Evolutionary conservation across 2,888 invertebrate species (phyloP).

Genomic region (Dolichomitus sp.): DNA sequence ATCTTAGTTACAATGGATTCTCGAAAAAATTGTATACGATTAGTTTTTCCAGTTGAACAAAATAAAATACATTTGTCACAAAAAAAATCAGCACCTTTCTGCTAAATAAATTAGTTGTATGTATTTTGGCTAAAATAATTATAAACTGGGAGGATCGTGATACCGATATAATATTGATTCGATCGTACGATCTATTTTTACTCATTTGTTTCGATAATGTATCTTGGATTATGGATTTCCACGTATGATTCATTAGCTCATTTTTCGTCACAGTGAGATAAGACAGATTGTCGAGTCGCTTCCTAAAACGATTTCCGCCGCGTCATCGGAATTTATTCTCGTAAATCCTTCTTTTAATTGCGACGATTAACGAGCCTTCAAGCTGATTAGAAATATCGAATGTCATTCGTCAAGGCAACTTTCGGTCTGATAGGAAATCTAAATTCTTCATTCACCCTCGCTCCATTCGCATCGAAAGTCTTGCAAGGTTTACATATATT

Average conservation of each 20-base stretch:
- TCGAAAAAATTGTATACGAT: too few relatives aligned
- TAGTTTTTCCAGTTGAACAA: too few relatives aligned
- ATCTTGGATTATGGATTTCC: conserved; percentile 4
- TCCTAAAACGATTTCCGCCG: conserved; percentile 15
- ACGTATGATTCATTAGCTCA: conserved; percentile 9
- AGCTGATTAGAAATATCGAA: conserved; percentile 3
- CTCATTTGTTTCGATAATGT: not conserved
- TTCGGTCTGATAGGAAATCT: conserved; percentile 1
- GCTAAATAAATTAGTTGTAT: not conserved
- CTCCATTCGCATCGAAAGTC: conserved; percentile 18
- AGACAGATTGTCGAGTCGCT: not conserved
- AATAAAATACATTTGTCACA: too few relatives aligned
- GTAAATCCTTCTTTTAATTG: not conserved
- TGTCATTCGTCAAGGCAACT: conserved; percentile 19
- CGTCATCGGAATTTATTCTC: conserved; percentile 2
- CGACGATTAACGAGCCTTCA: not conserved
- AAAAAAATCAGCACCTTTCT: too few relatives aligned
- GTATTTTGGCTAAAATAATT: not conserved
- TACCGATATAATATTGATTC: not conserved
- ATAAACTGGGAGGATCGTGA: not conserved
- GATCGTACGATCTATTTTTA: not conserved
- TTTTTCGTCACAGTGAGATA: conserved; percentile 15
- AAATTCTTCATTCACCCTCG: conserved; percentile 18
- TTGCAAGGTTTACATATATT: not conserved
- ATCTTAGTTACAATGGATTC: too few relatives aligned